Percentiles rank a stretch among this genome's conserved stretches.
Conservation (phyloP, 2,113 vertebrate genomes). For the Apaloderma vittatum region DNA sequence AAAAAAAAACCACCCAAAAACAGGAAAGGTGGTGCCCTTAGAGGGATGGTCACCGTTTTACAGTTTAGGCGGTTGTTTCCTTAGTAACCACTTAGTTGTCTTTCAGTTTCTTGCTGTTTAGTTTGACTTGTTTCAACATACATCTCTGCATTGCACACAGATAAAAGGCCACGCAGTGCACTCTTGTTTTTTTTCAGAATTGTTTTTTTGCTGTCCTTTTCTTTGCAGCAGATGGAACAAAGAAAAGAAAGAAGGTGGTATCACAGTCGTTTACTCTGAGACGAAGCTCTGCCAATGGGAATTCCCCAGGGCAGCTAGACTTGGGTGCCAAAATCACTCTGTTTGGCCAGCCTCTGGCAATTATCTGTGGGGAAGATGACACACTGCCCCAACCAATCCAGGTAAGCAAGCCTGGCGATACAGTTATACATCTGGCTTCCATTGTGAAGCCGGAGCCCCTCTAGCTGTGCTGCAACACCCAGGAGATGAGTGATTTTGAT, state of each 20-base stretch:
- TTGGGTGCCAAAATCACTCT: conserved; percentile 75
- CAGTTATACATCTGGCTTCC: neutral
- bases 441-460: neutral
- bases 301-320: conserved; percentile 70
- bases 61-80: conserved; percentile 53
- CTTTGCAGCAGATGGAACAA: conserved; percentile 77
- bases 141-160: neutral
- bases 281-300: conserved; percentile 73
- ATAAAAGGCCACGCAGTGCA: neutral
- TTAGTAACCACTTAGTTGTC: conserved; percentile 52
- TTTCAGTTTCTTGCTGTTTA: conserved; percentile 23
- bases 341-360: conserved; percentile 87
- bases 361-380: conserved; percentile 80
- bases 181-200: neutral
- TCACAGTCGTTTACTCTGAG: conserved; percentile 80
- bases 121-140: neutral
- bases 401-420: conserved; percentile 69
- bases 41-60: conserved; percentile 18
- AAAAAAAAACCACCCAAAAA: conserved; percentile 26
- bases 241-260: conserved; percentile 84
- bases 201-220: neutral
- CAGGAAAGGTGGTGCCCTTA: conserved; percentile 79
- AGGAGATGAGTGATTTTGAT: neutral
- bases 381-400: conserved; percentile 87
- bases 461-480: neutral